Conservation (phyloP, 2,888 invertebrate genomes). For the Eledone cirrhosa region DNA sequence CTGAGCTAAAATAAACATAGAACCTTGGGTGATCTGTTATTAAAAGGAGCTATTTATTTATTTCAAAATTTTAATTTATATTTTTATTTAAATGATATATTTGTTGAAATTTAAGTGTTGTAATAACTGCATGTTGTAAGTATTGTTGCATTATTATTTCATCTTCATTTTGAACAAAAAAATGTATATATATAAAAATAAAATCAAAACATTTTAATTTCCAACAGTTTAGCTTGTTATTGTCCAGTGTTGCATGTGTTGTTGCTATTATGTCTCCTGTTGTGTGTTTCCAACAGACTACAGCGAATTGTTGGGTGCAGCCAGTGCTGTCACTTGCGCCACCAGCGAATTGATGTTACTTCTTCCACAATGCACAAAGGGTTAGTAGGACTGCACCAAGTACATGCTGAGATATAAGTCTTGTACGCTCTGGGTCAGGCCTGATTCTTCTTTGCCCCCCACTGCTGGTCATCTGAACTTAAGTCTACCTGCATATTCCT, state of each 20-base stretch:
- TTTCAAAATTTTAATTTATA: no score
- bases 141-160: constrained; percentile 9
- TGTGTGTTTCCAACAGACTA: constrained; percentile 26
- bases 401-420: constrained; percentile 8
- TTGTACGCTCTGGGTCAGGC: constrained; percentile 23
- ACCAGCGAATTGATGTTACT: background rate
- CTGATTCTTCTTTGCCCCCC: constrained; percentile 28
- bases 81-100: no score
- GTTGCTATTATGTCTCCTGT: constrained; percentile 24
- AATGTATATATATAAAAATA: no score
- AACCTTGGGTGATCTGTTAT: no score
- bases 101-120: no score
- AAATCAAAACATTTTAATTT: no score
- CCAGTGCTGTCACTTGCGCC: constrained; percentile 26
- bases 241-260: constrained; percentile 20
- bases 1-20: no score
- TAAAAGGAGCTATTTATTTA: no score
- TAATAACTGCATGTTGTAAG: constrained; percentile 26
- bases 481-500: constrained; percentile 23
- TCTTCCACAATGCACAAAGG: constrained; percentile 28
- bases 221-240: background rate
- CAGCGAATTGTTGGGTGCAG: constrained; percentile 24
- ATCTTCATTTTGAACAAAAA: background rate
- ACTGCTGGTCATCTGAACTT: constrained; percentile 27
- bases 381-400: constrained; percentile 29